Conservation (phyloP, 2,113 vertebrate genomes). For the Microtus richardsoni region DNA sequence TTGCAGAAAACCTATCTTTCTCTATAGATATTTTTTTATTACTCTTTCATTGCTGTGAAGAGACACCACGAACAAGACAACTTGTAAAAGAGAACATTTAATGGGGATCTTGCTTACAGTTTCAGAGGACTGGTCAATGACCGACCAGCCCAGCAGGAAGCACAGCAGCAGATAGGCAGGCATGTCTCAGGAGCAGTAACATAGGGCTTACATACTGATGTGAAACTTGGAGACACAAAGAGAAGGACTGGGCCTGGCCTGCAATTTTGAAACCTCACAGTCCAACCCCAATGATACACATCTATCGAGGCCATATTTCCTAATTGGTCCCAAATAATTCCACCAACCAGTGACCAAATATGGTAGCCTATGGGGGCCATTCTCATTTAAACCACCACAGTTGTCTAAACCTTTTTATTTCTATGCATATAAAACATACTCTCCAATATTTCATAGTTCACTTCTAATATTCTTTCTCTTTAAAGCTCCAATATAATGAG, state of each 20-base stretch:
- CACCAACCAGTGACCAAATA: not conserved
- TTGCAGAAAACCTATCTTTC: not conserved
- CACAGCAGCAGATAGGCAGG: not conserved
- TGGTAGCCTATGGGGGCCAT: not conserved
- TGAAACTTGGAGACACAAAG: not conserved
- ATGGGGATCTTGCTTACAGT: not conserved
- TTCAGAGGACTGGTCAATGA: not conserved
- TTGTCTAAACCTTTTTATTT: not conserved
- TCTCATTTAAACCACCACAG: not conserved
- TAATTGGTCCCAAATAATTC: not conserved
- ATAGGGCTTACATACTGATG: not conserved
- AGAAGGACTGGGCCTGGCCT: not conserved
- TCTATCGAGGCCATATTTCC: not conserved
- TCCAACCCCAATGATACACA: not conserved
- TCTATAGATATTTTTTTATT: not conserved
- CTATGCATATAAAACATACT: not conserved
- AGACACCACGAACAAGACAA: not conserved
- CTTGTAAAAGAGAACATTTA: not conserved
- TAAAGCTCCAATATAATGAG: not conserved
- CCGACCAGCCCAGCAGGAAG: not conserved
- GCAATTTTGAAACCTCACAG: not conserved
- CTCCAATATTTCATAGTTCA: not conserved
- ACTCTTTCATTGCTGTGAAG: not conserved
- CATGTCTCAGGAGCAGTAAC: not conserved
- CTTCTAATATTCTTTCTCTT: not conserved